Conservation (phyloP, 2,113 vertebrate species). For the Corythornis madagascariensis region DNA sequence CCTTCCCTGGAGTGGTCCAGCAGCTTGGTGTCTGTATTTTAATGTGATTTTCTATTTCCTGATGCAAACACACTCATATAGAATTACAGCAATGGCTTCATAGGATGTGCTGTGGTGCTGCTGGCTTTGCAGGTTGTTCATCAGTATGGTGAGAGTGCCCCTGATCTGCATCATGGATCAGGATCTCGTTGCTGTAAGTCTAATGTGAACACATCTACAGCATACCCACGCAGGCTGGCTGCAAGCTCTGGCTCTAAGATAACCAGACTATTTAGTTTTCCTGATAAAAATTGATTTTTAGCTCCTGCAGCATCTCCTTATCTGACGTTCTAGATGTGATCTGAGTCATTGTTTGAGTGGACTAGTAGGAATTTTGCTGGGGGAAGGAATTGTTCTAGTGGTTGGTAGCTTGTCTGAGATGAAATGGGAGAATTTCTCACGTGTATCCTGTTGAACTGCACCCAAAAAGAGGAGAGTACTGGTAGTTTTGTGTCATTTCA, state of each 20-base stretch:
- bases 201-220: background rate
- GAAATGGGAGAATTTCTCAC: background rate
- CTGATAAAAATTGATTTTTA: no score
- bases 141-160: background rate
- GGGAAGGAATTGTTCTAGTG: background rate
- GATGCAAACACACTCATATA: background rate
- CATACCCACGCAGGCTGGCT: accelerated
- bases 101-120: background rate
- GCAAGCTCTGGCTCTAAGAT: background rate
- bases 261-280: no score
- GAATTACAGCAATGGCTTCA: background rate
- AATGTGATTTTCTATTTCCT: background rate
- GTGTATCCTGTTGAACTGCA: background rate
- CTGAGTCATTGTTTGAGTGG: background rate
- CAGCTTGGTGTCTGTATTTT: background rate
- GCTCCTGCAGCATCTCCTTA: no score
- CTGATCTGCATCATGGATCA: background rate
- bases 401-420: background rate
- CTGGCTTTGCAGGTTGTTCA: background rate
- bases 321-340: no score
- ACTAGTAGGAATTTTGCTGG: background rate
- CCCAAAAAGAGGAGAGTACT: background rate
- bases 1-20: background rate
- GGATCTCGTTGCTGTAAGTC: background rate
- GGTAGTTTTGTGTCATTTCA: background rate